Base-by-base conservation (phyloP, 2,888 invertebrate genomes). In the Monochamus alternatus region DNA sequence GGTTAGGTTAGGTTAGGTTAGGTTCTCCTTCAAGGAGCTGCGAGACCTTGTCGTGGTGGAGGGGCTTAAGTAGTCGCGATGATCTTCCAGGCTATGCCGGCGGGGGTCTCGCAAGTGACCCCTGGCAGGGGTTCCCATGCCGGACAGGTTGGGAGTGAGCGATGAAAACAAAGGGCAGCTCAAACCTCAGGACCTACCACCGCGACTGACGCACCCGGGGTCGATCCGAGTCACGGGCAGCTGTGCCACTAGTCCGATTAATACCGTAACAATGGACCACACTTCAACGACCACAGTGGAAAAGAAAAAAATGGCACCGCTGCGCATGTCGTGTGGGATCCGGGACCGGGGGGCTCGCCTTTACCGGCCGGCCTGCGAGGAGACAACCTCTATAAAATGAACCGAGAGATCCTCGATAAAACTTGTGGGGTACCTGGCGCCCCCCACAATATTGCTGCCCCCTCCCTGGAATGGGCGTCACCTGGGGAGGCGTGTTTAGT, bases 1-100 rank as follows among this genome's bases (percentile, higher is more conserved):
- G 1, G 55, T 55, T 55, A 2, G 12, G 55, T 55, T 55, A 55
- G 55, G 55, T 55, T 10, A 58, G 58, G n/a, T 58, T 14, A 12
- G n/a, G n/a, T 58, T 58, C 30, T 32, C 38, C 63, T 66, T 31
- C 32, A 52, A 47, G 66, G 66, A 66, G 66, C 52, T 66, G 52
- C 30, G 66, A 44, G 66, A 66, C 66, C 51, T 66, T 66, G 66
- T 10, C 52, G 66, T 64, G 66, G 66, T 66, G 66, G 22, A 47
- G 66, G 51, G 66, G 66, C 51, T 66, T 30, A 58, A 66, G 66
- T 66, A 66, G 31, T 31, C 8, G 51, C 52, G 3, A 66, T 22
- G 66, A 66, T 14, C 3, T 38, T 7, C 7, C 38, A 38, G 38
- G 30, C 51, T 30, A 66, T 52, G 66, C n/a, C 66, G 52, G 66